Conservation (phyloP, 53 echinoderm and acorn worm genomes). For the Luidia sarsii region DNA sequence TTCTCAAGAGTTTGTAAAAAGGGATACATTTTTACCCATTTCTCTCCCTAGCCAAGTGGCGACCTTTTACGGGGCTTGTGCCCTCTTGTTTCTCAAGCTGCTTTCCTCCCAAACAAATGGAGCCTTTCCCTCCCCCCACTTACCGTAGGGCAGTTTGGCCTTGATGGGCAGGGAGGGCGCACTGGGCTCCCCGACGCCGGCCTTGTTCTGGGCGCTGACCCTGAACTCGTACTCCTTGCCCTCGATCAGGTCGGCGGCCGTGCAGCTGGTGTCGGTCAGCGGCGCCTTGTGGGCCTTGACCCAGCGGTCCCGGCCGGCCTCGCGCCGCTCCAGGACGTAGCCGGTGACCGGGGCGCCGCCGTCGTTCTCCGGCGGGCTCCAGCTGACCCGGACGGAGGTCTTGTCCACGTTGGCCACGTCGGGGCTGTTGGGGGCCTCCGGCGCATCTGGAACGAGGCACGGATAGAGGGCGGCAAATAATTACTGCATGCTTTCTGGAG, state of each 20-base stretch:
- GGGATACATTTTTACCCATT: no score
- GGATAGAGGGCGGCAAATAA: no score
- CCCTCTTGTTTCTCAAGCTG: no score
- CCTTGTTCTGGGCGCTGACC: conserved; percentile 79
- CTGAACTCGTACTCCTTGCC: conserved; percentile 74
- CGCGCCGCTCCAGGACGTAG: conserved; percentile 86
- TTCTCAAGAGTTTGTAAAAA: no score
- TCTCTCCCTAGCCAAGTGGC: no score
- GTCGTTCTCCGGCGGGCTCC: conserved; percentile 82
- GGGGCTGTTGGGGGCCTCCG: conserved; percentile 81
- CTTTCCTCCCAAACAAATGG: no score
- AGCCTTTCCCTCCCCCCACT: no score
- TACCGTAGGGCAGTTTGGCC: conserved; percentile 83
- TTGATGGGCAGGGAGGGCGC: conserved; percentile 76
- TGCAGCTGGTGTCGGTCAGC: conserved; percentile 61
- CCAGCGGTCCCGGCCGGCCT: conserved; percentile 75
- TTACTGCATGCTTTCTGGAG: no score
- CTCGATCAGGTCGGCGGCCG: conserved; percentile 65
- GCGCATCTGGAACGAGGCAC: conserved; percentile 61
- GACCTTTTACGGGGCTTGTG: no score
- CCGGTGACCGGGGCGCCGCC: conserved; percentile 81
- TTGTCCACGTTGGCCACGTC: conserved; percentile 70
- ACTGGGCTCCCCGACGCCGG: conserved; percentile 85
- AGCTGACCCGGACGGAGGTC: conserved; percentile 75
- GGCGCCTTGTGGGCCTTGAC: conserved; percentile 67